A percentile compares a stretch with the other conserved stretches of the same genome.
phyloP scores from a whole-genome alignment of 2,113 vertebrate species.

The Notothenia rossii region DNA sequence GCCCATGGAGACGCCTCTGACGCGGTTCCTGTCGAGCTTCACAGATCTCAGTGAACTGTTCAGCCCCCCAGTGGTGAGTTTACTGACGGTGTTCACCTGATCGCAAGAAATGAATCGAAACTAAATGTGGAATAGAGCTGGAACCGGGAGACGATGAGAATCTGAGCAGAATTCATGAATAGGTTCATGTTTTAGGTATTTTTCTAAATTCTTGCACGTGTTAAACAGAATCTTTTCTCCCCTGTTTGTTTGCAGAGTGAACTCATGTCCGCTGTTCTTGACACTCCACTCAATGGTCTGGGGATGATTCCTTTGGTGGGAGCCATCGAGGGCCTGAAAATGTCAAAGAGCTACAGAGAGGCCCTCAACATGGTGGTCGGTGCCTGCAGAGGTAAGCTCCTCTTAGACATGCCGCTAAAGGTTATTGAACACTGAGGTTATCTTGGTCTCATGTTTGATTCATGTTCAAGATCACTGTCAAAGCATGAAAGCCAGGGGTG shows the following conservation, averaged over 20 bases:
- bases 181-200: neutral
- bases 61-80: constrained; percentile 71
- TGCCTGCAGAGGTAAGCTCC: constrained; percentile 85
- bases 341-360: constrained; percentile 77
- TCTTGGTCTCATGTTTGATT: neutral
- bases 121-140: neutral
- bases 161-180: neutral
- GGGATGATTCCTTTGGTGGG: constrained; percentile 84
- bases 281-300: constrained; percentile 84
- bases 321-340: constrained; percentile 69
- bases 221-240: neutral
- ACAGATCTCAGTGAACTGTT: constrained; percentile 83
- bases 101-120: neutral
- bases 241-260: constrained; percentile 68
- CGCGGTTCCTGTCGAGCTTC: constrained; percentile 87
- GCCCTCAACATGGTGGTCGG: constrained; percentile 84
- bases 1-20: constrained; percentile 86
- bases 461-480: neutral
- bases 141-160: neutral
- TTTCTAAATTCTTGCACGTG: neutral
- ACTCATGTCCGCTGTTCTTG: constrained; percentile 75
- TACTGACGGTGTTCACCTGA: neutral
- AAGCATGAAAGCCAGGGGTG: too few relatives aligned
- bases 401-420: neutral
- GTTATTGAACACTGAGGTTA: too few relatives aligned